Conservation (phyloP, 37 sponge, comb jelly and placozoan genomes). For the Ephydatia muelleri region DNA sequence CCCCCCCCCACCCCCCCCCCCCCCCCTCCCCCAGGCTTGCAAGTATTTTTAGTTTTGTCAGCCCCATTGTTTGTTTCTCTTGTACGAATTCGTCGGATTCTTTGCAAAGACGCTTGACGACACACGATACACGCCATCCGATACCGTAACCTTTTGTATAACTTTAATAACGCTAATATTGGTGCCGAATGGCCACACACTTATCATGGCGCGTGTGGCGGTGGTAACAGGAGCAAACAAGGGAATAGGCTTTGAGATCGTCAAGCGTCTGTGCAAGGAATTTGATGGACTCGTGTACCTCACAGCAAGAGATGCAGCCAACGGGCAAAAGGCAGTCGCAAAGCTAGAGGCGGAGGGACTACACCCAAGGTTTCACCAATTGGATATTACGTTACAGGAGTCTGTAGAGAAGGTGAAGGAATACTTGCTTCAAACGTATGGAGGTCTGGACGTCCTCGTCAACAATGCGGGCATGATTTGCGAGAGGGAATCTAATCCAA, state of each 20-base stretch:
- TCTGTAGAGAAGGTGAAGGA: not conserved
- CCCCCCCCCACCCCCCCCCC: no score
- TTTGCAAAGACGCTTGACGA: no score
- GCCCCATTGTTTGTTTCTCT: no score
- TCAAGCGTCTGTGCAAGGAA: conserved; percentile 73
- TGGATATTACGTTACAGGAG: not conserved
- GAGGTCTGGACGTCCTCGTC: conserved; percentile 14
- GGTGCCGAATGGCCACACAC: no score
- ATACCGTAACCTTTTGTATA: no score
- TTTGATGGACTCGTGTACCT: conserved; percentile 88
- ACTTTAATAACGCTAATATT: no score
- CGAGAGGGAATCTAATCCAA: conserved; percentile 62
- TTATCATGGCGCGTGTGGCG: conserved; percentile 61
- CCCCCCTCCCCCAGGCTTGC: no score
- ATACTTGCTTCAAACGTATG: not conserved
- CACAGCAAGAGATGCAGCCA: conserved; percentile 50
- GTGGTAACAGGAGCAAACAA: conserved; percentile 93
- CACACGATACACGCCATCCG: no score
- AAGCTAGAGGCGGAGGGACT: conserved; percentile 71
- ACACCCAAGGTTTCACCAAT: conserved; percentile 42
- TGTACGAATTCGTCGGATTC: no score
- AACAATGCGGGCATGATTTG: conserved; percentile 85
- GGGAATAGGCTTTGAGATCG: conserved; percentile 89
- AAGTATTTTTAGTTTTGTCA: no score
- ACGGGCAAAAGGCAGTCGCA: conserved; percentile 65